Conservation (phyloP, 2,113 vertebrate genomes). For the Poicephalus gulielmi region DNA sequence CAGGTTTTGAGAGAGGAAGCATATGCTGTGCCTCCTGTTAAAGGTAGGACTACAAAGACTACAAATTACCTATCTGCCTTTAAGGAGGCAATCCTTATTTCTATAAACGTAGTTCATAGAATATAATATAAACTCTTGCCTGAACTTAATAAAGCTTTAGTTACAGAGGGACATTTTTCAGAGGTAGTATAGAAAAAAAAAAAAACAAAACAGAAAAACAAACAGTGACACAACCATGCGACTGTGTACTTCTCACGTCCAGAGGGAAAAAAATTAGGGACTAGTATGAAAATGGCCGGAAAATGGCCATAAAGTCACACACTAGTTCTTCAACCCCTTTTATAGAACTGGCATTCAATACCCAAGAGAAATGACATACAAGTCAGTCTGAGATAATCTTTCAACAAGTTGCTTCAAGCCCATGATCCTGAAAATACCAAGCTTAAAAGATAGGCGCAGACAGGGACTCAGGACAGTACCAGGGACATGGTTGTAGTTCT, state of each 20-base stretch:
- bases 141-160: background rate
- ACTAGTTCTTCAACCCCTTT: background rate
- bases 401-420: background rate
- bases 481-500: background rate
- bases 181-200: background rate
- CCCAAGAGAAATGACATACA: background rate
- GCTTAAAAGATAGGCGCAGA: background rate
- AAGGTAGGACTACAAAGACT: background rate
- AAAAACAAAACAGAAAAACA: background rate
- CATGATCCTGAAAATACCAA: background rate
- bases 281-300: background rate
- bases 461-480: background rate
- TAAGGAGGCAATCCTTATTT: background rate
- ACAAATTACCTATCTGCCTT: background rate
- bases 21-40: background rate
- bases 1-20: background rate
- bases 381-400: background rate
- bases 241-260: background rate
- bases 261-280: background rate
- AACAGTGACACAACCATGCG: background rate
- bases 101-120: background rate
- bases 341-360: background rate
- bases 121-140: background rate
- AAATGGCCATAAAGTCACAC: background rate
- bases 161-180: background rate